Conservation (phyloP, 2,113 vertebrate species). For the Cottus gobio region DNA sequence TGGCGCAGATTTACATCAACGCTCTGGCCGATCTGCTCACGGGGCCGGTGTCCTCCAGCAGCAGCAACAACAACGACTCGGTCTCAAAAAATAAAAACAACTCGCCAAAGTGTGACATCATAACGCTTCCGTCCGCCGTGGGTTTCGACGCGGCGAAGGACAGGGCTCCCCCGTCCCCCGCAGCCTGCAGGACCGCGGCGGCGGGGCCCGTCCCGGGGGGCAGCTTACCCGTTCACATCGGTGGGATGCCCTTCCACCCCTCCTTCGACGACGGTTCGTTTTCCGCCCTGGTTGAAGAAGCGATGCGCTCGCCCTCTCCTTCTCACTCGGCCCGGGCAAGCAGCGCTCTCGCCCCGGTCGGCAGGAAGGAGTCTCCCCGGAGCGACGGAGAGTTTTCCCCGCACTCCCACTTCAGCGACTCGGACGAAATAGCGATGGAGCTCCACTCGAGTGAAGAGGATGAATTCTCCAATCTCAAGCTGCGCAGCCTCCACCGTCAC, state of each 20-base stretch:
- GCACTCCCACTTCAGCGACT: conserved; percentile 97
- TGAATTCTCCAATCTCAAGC: conserved; percentile 82
- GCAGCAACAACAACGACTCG: conserved; percentile 9
- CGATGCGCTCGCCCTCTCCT: conserved; percentile 65
- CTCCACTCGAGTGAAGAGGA: conserved; percentile 84
- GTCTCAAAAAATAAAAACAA: conserved; percentile 36
- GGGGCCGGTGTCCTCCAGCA: conserved; percentile 53
- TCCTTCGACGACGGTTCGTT: conserved; percentile 85
- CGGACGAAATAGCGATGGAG: conserved; percentile 89
- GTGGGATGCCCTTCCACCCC: conserved; percentile 83
- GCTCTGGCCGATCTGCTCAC: conserved; percentile 93
- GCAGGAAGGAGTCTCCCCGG: conserved; percentile 90
- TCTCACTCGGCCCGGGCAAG: conserved; percentile 71
- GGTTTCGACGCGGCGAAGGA: conserved; percentile 70
- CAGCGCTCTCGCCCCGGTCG: conserved; percentile 65
- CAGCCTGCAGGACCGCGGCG: conserved; percentile 65
- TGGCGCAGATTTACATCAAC: conserved; percentile 99
- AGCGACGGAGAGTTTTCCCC: conserved; percentile 98
- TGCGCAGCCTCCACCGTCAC: conserved; percentile 60
- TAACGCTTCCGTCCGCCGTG: conserved; percentile 47
- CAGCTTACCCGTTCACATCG: conserved; percentile 84
- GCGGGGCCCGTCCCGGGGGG: conserved; percentile 32
- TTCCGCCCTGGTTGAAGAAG: conserved; percentile 83
- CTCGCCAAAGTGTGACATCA: conserved; percentile 72
- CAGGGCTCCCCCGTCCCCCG: conserved; percentile 56